phyloP scores from a whole-genome alignment of 2,888 invertebrate species.

The Pyrochroa serraticornis region DNA sequence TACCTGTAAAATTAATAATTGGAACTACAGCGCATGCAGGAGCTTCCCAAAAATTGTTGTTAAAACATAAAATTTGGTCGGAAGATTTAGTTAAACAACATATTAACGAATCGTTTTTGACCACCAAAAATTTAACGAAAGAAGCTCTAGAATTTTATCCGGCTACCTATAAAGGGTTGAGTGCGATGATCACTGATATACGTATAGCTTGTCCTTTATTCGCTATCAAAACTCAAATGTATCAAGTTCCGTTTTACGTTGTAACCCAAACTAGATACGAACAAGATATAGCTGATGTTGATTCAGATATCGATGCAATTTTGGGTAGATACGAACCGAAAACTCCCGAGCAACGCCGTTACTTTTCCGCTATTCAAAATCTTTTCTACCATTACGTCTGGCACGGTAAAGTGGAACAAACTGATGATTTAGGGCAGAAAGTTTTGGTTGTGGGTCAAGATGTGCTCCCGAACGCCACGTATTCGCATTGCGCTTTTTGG shows the following conservation, averaged over 20 bases:
- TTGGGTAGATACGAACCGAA: conserved; percentile 75
- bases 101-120: conserved; percentile 69
- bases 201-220: conserved; percentile 80
- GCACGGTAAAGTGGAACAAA: conserved; percentile 74
- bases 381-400: conserved; percentile 83
- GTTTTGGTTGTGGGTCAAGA: conserved; percentile 77
- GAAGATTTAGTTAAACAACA: conserved; percentile 68
- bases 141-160: conserved; percentile 71
- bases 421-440: conserved; percentile 59
- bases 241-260: conserved; percentile 74
- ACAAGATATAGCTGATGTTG: conserved; percentile 58
- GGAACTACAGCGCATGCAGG: conserved; percentile 78
- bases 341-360: conserved; percentile 75
- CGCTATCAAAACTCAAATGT: conserved; percentile 68
- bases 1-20: conserved; percentile 65
- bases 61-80: conserved; percentile 70
- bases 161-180: conserved; percentile 69
- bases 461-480: conserved; percentile 66
- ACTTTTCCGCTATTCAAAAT: conserved; percentile 79
- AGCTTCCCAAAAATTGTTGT: conserved; percentile 66
- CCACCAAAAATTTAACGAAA: conserved; percentile 67
- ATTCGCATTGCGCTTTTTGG: conserved; percentile 80
- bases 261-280: conserved; percentile 68
- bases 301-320: conserved; percentile 78
- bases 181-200: conserved; percentile 77